A percentile compares a stretch with the other conserved stretches of the same genome.
Conservation (phyloP, 2,113 vertebrate species). For the Rhinogobius similis region DNA sequence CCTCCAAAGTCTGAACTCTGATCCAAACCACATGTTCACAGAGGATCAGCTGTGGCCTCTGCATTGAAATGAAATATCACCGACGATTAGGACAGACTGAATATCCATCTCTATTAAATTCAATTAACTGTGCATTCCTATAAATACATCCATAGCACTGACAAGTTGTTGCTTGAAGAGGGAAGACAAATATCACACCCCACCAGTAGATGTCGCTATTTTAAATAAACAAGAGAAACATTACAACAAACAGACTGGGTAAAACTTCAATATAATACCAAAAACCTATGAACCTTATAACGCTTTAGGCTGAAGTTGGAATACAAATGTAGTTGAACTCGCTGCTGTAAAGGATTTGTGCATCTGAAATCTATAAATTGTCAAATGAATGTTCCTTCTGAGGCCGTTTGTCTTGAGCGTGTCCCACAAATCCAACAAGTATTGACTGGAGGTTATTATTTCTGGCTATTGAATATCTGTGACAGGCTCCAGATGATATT, state of each 20-base stretch:
- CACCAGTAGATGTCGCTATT: neutral
- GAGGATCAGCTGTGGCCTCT: too few species aligned
- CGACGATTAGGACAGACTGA: too few species aligned
- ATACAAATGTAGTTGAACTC: too few species aligned
- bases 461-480: neutral
- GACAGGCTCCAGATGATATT: neutral
- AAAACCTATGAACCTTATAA: neutral
- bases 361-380: neutral
- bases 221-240: neutral
- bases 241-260: neutral
- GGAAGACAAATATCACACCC: neutral
- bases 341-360: neutral
- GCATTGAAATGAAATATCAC: too few species aligned
- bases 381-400: neutral
- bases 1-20: too few species aligned
- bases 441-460: neutral
- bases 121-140: too few species aligned
- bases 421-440: neutral
- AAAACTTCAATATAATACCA: neutral
- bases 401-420: neutral
- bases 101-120: too few species aligned
- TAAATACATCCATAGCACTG: too few species aligned
- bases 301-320: too few species aligned
- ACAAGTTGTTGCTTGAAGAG: too few species aligned
- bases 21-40: too few species aligned